These are phyloP conservation scores for Drosophila tristis DNA, from an alignment of 1,140 invertebrate species.

Conservation along the genomic window DNA sequence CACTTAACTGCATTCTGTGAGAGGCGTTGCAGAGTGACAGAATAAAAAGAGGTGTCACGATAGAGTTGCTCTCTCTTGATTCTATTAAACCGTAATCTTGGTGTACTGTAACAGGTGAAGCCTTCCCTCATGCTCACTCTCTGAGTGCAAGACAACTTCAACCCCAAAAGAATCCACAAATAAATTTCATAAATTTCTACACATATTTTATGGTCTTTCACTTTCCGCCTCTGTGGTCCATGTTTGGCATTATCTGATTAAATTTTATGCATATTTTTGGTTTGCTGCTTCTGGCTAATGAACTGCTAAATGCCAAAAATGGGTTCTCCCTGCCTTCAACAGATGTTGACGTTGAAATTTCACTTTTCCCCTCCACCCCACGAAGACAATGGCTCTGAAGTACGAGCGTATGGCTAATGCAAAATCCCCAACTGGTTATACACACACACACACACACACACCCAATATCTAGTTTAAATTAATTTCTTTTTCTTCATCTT, in stretches of 20 bases:
- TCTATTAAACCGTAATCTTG: too few relatives aligned
- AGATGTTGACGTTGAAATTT: constrained; percentile 62
- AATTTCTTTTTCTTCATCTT: constrained; percentile 63
- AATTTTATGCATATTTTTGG: constrained; percentile 53
- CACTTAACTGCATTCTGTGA: too few relatives aligned
- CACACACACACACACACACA: constrained; percentile 40
- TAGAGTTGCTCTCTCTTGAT: too few relatives aligned
- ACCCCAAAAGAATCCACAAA: too few relatives aligned
- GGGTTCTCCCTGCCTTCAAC: constrained; percentile 30
- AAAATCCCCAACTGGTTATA: constrained; percentile 58
- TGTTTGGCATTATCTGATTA: constrained; percentile 55
- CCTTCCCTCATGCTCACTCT: too few relatives aligned
- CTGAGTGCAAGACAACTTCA: too few relatives aligned
- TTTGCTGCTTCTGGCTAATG: constrained; percentile 45
- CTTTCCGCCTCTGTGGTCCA: constrained; percentile 42
- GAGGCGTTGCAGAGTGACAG: too few relatives aligned
- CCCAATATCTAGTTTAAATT: constrained; percentile 69
- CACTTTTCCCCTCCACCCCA: constrained; percentile 55
- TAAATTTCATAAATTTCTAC: constrained; percentile 18
- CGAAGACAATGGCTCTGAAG: too few relatives aligned
- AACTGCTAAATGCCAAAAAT: constrained; percentile 74
- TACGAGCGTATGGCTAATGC: constrained; percentile 16
- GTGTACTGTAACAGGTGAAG: too few relatives aligned
- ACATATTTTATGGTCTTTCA: constrained; percentile 50
- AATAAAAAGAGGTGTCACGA: too few relatives aligned